Evolutionary conservation across 92 coral and sea anemone species (phyloP), one percentile per base, ranked within the genome.

Genomic region (Porites cylindrica): DNA sequence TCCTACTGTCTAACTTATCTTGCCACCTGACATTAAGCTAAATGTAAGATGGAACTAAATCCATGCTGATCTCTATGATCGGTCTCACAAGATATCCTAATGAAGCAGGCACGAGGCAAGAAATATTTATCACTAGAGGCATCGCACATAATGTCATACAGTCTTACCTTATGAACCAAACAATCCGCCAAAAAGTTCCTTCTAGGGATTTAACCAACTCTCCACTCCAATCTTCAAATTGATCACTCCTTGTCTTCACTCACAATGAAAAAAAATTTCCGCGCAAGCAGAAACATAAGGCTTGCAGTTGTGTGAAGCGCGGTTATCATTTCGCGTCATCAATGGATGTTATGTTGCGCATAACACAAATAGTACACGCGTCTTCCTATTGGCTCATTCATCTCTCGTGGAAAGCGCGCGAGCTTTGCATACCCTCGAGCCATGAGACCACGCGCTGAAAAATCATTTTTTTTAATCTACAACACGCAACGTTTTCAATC

Each of bases 1-100:
- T 26, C 1, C 12, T 3, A 9, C 47, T 4, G 47, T 38, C 47
- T 38, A 52, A 10, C 9, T 26, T 12, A 52, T 43, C 51, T 23
- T 1, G 1, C 38, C 67, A 23, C 77, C 78, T 70, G 86, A 63
- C 86, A 82, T 70, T 70, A 82, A 77, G 86, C 70, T 18, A n/a
- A 82, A n/a, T 70, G 86, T 51, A 70, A 54, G 86, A 70, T 82
- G 76, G 86, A 82, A 70, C n/a, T 70, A 60, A 82, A 82, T 82
- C 86, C 76, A 70, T 70, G 10, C 14, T 52, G 86, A 82, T 70
- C 86, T 19, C 1, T 58, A 61, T 65, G 86, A 82, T 82, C 77
- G 53, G 70, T 59, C 86, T 70, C 38, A 20, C 86, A 82, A 56
- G 32, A 3, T 53, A 53, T 81, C 85, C 85, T 81, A 81, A 81